Evolutionary conservation across 2,888 invertebrate genomes (phyloP).

Genomic region (Latheticus oryzae): DNA sequence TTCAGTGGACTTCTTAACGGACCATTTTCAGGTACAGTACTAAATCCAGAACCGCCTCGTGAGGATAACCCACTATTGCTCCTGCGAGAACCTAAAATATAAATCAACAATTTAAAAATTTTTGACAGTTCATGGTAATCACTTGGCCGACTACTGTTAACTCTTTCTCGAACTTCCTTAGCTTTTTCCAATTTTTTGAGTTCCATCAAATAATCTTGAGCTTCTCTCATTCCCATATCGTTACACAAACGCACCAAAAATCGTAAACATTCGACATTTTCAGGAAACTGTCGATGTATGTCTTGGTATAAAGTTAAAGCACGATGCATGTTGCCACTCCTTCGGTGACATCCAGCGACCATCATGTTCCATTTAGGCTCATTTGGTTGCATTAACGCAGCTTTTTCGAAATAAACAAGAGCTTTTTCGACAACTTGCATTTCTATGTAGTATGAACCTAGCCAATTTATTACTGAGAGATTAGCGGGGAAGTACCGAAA

Average conservation of each 20-base stretch:
- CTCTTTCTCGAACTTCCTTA: conserved; percentile 70
- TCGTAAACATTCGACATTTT: conserved; percentile 93
- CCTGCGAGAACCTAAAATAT: conserved; percentile 66
- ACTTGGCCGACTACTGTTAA: conserved; percentile 71
- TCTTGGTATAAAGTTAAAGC: conserved; percentile 86
- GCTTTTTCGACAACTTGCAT: conserved; percentile 91
- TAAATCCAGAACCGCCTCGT: conserved; percentile 69
- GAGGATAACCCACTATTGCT: conserved; percentile 71
- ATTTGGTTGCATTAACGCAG: conserved; percentile 79
- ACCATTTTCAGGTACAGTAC: conserved; percentile 65
- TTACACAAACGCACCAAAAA: conserved; percentile 89
- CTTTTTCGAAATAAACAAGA: conserved; percentile 83
- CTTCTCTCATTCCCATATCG: conserved; percentile 91
- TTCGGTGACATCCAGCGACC: conserved; percentile 85
- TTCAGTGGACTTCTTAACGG: conserved; percentile 53
- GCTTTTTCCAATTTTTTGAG: conserved; percentile 76
- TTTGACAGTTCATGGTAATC: conserved; percentile 31
- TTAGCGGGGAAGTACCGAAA: conserved; percentile 79
- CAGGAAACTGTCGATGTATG: conserved; percentile 89
- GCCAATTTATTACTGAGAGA: conserved; percentile 85
- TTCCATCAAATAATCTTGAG: conserved; percentile 85
- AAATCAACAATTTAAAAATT: neutral
- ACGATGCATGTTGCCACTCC: conserved; percentile 76
- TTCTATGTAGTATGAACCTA: conserved; percentile 90
- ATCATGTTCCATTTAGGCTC: conserved; percentile 88